Evolutionary conservation across 2,113 vertebrate species (phyloP).

Genomic region (Nannospalax galili): DNA sequence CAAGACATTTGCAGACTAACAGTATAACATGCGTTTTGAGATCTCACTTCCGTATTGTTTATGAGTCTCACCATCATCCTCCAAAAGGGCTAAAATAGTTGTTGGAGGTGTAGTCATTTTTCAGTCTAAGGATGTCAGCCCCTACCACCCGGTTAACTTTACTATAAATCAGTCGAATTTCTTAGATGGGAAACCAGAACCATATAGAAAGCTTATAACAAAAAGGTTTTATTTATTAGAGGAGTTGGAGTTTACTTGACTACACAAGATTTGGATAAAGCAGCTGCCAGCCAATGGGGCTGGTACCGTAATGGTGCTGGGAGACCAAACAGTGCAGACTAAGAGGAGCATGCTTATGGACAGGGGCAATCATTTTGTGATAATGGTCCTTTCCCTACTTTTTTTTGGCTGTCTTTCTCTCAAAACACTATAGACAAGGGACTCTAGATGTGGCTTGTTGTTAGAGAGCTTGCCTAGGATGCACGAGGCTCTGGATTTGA

Average conservation of each 20-base stretch:
- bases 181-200: slow-evolving; percentile 16
- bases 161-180: background rate
- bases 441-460: background rate
- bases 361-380: background rate
- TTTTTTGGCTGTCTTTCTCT: background rate
- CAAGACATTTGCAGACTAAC: background rate
- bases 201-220: background rate
- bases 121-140: background rate
- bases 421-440: background rate
- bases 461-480: background rate
- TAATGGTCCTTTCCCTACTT: background rate
- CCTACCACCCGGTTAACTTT: background rate
- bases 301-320: background rate
- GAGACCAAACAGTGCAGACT: background rate
- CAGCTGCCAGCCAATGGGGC: background rate
- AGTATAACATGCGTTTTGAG: background rate
- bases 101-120: background rate
- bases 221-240: background rate
- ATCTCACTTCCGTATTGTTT: background rate
- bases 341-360: background rate
- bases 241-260: background rate
- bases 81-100: background rate
- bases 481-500: background rate
- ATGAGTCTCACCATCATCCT: background rate
- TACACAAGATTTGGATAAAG: background rate